phyloP scores from a whole-genome alignment of 2,797 vertebrate species.

The Acanthopagrus latus region DNA sequence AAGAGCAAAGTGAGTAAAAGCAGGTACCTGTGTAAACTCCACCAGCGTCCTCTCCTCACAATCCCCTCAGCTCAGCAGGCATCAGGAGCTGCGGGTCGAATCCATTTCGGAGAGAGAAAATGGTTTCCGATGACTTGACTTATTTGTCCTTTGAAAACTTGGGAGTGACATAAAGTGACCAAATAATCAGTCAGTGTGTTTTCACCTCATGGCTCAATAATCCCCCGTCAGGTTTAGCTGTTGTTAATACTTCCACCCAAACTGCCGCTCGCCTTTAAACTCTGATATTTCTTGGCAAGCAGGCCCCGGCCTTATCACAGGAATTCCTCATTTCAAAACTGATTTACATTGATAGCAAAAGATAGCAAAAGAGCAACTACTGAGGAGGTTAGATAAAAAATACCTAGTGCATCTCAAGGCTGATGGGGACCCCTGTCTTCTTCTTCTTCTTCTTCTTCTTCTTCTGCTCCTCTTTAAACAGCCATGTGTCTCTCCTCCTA shows the following conservation, averaged over 20 bases:
- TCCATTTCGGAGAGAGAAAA: conserved; percentile 36
- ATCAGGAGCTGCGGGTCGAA: conserved; percentile 30
- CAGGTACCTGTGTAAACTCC: conserved; percentile 46
- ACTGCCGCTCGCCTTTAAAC: neutral
- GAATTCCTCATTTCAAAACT: neutral
- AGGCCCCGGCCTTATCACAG: neutral
- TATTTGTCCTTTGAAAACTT: conserved; percentile 12
- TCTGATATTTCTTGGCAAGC: neutral
- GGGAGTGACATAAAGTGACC: conserved; percentile 5
- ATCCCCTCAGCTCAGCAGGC: conserved; percentile 32
- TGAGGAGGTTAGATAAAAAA: conserved; percentile 14
- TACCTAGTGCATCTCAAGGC: conserved; percentile 54
- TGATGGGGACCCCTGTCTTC: neutral
- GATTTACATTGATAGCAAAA: neutral
- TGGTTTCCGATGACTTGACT: neutral
- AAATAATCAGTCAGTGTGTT: neutral
- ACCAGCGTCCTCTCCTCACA: conserved; percentile 1
- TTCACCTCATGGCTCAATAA: conserved; percentile 36
- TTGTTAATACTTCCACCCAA: conserved; percentile 33
- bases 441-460: conserved; percentile 25
- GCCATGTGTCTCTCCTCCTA: conserved; percentile 38
- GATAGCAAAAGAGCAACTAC: conserved; percentile 5
- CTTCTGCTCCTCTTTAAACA: conserved; percentile 42
- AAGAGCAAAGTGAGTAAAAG: conserved; percentile 1
- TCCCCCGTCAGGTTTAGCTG: conserved; percentile 40